Evolutionary conservation across 2,113 vertebrate species (phyloP), one percentile per base, ranked within the genome.

Genomic region (Scalopus aquaticus): DNA sequence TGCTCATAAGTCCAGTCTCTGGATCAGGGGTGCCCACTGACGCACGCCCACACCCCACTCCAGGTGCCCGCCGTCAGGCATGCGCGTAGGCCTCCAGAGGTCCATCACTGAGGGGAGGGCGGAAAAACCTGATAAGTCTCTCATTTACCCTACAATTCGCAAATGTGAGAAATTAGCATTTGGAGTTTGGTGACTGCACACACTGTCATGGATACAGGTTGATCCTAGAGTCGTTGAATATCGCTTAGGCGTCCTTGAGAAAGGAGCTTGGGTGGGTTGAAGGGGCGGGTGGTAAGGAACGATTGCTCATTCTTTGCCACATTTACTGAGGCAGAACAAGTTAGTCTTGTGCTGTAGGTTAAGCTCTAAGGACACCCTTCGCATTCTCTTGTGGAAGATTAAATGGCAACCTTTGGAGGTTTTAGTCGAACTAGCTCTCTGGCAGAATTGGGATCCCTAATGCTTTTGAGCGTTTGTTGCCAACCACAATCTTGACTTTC

Each of bases 261-360:
- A 87, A 74, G 70, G 88, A 94, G 76, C 91, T 90, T 82, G 96
- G 96, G 96, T 90, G 89, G 88, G 94, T 91, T 91, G 94, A 91
- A 73, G 65, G 60, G 81, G 96, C 95, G 93, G 95, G 97, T 91
- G 96, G 67, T 30, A 79, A 70, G 81, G 91, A 93, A 84, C 3
- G 92, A 95, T 96, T 87, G 96, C 95, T 97, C 95, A 93, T 93
- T 93, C 95, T 87, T 90, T 11, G 65, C 91, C 69, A 93, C 87
- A 51, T 67, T 93, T 79, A 87, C 1, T 32, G 88, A 95, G 86
- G 85, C 94, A 85, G 95, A 95, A 85, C 93, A 73, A 94, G 88
- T 95, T 95, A 30, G 17, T 92, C 80, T 91, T 79, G 94, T 89
- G 37, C 91, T 79, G 93, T 83, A 62, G 86, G 70, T 60, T 93